These are phyloP conservation scores for Collichthys lucidus DNA, from an alignment of 2,113 vertebrate species.

Conservation along the genomic window DNA sequence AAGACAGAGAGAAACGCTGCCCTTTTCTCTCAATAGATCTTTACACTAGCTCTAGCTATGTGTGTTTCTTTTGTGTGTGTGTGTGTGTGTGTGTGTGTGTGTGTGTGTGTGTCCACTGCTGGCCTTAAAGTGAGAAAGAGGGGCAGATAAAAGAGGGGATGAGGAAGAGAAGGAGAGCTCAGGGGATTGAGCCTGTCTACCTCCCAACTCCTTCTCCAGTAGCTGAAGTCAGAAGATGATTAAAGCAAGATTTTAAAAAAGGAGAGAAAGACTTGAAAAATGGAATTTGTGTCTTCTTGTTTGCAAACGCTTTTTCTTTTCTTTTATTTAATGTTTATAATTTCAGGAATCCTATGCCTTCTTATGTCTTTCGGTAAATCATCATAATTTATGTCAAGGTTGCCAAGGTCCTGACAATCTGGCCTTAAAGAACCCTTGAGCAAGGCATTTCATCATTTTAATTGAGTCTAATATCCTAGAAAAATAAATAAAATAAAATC, in stretches of 20 bases:
- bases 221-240: slow-evolving; percentile 23
- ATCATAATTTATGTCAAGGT: background rate
- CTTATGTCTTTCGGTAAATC: background rate
- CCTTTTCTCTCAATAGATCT: slow-evolving; percentile 53
- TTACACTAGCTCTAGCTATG: slow-evolving; percentile 2
- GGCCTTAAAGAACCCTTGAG: too few species aligned
- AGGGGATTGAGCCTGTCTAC: slow-evolving; percentile 25
- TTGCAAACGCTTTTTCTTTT: background rate
- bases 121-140: slow-evolving; percentile 14
- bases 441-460: too few species aligned
- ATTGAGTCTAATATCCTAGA: too few species aligned
- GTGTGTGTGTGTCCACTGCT: slow-evolving; percentile 5
- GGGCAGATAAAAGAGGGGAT: slow-evolving; percentile 1
- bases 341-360: background rate
- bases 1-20: slow-evolving; percentile 38
- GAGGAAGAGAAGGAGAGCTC: slow-evolving; percentile 18
- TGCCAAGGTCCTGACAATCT: too few species aligned
- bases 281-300: background rate
- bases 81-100: background rate
- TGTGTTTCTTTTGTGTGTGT: background rate
- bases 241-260: slow-evolving; percentile 8
- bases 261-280: background rate
- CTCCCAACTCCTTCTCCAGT: slow-evolving; percentile 7
- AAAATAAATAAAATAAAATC: too few species aligned
- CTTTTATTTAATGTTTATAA: background rate